A percentile compares a stretch with the other conserved stretches of the same genome.
Evolutionary conservation across 2,797 vertebrate species (phyloP).

Genomic region (Squalus acanthias): DNA sequence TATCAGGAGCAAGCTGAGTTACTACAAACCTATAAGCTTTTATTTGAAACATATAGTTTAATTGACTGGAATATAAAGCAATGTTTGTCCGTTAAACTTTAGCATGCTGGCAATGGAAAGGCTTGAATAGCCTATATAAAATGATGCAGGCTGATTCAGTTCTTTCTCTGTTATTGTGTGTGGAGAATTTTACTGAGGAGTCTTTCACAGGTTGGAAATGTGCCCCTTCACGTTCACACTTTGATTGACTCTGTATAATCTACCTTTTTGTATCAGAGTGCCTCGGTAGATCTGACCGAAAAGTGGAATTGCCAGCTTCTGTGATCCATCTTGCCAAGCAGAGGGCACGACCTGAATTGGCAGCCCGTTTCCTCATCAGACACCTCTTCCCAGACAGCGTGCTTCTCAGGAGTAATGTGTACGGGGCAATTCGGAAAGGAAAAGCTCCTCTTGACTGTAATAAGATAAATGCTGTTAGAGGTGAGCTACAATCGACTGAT

Average conservation of each 20-base stretch:
- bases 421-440: conserved; percentile 35
- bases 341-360: conserved; percentile 31
- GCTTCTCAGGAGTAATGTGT: conserved; percentile 35
- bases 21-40: not conserved
- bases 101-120: not conserved
- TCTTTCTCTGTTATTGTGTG: not conserved
- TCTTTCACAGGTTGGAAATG: not conserved
- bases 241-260: not conserved
- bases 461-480: conserved; percentile 35
- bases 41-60: not conserved
- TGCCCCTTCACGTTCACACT: not conserved
- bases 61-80: not conserved
- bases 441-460: conserved; percentile 35
- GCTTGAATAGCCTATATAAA: not conserved
- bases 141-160: not conserved
- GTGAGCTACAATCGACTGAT: conserved; percentile 4
- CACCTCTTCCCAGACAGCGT: conserved; percentile 34
- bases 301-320: conserved; percentile 35
- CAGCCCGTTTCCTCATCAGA: conserved; percentile 34
- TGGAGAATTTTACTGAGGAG: not conserved
- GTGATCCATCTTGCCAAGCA: conserved; percentile 36
- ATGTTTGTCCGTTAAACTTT: not conserved
- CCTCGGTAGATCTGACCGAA: conserved; percentile 23
- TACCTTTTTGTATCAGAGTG: not conserved
- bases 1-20: not conserved